Percentiles rank a stretch among this genome's conserved stretches.
Evolutionary conservation across 2,888 invertebrate species (phyloP).

Genomic region (Clivina fossor): DNA sequence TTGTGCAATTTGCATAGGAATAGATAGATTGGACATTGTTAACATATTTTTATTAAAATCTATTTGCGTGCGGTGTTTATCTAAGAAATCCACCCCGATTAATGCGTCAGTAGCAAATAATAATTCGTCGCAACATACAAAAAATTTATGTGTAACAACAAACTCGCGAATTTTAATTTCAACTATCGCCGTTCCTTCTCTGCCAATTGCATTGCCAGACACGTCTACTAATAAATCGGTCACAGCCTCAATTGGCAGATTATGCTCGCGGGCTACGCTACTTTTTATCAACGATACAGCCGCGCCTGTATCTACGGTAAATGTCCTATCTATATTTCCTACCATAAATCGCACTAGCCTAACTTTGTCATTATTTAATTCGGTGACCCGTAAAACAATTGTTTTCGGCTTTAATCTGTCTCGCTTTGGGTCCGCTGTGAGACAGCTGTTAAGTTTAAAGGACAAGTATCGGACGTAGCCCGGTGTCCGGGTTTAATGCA

Average conservation of each 20-base stretch:
- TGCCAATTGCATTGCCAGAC: slow-evolving; percentile 2
- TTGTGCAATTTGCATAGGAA: too few species aligned
- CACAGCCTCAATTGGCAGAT: not conserved
- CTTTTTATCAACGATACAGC: slow-evolving; percentile 8
- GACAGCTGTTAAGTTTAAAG: slow-evolving; percentile 10
- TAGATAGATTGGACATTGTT: too few species aligned
- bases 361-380: not conserved
- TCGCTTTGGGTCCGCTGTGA: not conserved
- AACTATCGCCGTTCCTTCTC: not conserved
- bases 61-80: not conserved
- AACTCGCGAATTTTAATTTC: not conserved
- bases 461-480: not conserved
- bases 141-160: not conserved
- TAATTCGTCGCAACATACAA: slow-evolving; percentile 7
- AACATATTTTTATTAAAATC: slow-evolving; percentile 5
- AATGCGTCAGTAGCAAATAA: slow-evolving; percentile 9
- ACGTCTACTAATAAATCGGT: slow-evolving; percentile 11
- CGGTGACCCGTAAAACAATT: not conserved
- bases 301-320: slow-evolving; percentile 4
- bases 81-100: slow-evolving; percentile 22
- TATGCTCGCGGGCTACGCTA: not conserved
- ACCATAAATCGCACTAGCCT: not conserved
- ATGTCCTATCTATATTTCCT: not conserved
- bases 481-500: slow-evolving; percentile 9
- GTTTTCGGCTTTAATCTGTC: not conserved